Base-by-base conservation (phyloP, 2,888 invertebrate genomes). In the Dolichomitus sp. region DNA sequence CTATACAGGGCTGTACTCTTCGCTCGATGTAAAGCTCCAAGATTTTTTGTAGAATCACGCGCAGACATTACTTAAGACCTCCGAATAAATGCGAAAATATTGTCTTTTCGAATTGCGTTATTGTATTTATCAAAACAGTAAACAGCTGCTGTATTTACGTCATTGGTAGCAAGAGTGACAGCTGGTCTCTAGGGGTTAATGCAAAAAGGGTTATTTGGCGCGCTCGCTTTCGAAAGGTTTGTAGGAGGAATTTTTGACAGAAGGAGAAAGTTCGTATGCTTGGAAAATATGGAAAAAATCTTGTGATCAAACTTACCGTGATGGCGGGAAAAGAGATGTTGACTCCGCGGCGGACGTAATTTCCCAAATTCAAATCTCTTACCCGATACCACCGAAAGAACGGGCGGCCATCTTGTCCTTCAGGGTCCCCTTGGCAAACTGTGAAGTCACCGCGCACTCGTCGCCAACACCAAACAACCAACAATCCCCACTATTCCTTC, bases 321-420 rank as follows among this genome's bases (percentile, higher is more conserved):
- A 72, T 63, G 23, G 63, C 42, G 63, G 57, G 17, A 54, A 4
- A 33, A 33, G 37, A 11, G 66, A 52, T 50, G 66, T 76, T 63
- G 48, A 73, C 27, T 68, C 23, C 61, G 54, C 73, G 54, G 33
- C 54, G 70, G 40, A 70, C 66, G 59, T 33, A 73, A 73, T 61
- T n/a, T 17, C 7, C 72, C 48, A 76, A 84, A 77, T 84, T 84
- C 63, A 80, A 84, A 82, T 82, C 63, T n/a, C 65, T 73, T 72
- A 81, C 52, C 80, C 69, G 54, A 80, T 81, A 73, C 69, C 76
- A 57, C 74, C 74, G 81, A 84, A 75, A 76, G 52, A 59, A 27
- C 76, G 57, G 66, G 59, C 77, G 61, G 73, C 84, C 82, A 82
- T 84, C 42, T 80, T 84, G 84, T 84, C 84, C 84, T 84, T 84